Percentiles rank a stretch among this genome's conserved stretches.
phyloP scores from a whole-genome alignment of 1,140 invertebrate species.

The Diabrotica undecimpunctata region DNA sequence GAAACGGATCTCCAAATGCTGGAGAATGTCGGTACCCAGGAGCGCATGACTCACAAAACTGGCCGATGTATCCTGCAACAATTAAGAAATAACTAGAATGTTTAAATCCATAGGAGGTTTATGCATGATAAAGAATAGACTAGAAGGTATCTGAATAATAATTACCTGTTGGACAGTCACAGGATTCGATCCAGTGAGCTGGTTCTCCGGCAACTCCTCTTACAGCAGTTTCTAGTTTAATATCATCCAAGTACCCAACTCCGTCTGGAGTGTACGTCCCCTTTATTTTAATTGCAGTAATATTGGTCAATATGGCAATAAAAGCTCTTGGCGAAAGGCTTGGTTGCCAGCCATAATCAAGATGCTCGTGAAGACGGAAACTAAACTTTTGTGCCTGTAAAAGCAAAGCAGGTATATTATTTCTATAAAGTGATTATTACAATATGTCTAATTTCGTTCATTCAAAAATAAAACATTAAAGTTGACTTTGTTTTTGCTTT shows the following conservation, averaged over 20 bases:
- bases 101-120: too few relatives aligned
- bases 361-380: constrained; percentile 87
- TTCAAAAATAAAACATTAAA: too few relatives aligned
- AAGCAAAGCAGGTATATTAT: background rate
- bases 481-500: too few relatives aligned
- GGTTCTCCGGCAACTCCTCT: constrained; percentile 72
- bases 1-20: constrained; percentile 85
- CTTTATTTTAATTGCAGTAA: constrained; percentile 91
- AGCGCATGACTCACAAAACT: constrained; percentile 96
- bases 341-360: constrained; percentile 89
- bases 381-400: constrained; percentile 67
- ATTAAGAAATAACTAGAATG: too few relatives aligned
- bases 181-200: constrained; percentile 92
- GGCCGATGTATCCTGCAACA: constrained; percentile 72
- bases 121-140: too few relatives aligned
- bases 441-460: too few relatives aligned
- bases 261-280: constrained; percentile 84
- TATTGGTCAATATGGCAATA: constrained; percentile 85
- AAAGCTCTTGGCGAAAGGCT: constrained; percentile 79
- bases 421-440: background rate
- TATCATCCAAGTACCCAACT: constrained; percentile 83
- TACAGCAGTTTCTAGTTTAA: constrained; percentile 81
- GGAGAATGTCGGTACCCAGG: constrained; percentile 90
- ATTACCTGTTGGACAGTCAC: constrained; percentile 77
- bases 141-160: too few relatives aligned